Base-by-base conservation (phyloP, 2,797 vertebrate genomes). In the Alosa sapidissima region DNA sequence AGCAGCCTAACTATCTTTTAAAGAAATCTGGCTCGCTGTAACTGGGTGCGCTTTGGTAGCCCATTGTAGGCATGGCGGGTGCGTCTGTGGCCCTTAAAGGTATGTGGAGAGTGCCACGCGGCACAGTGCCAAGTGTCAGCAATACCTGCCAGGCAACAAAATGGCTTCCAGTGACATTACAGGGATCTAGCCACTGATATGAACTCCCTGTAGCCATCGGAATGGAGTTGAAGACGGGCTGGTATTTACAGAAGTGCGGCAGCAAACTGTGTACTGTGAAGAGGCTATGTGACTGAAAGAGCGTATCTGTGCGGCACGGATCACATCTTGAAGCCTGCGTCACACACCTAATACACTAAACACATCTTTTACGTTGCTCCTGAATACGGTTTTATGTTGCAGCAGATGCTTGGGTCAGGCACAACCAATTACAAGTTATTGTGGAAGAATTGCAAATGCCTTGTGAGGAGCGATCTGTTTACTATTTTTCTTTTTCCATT, bases 111-210 rank as follows among this genome's bases (percentile, higher is more conserved):
- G 72, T 19, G 7, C 65, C 4, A 13, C 65, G 16, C 11, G 14
- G 68, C 41, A 21, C 72, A 45, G 1, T 10, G 72, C 41, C 41
- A 47, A 78, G 72, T 78, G 72, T 47, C 72, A 78, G 72, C 72
- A 14, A 47, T 47, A 78, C 72, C 72, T 78, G 72, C 72, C 41
- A 78, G 72, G 14, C 33, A 47, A 78, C 72, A 78, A 78, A 78
- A 78, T 47, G 41, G 72, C 72, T 78, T 78, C 72, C 8, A 45
- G 72, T 8, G 14, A 16, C 72, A 21, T 41, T 47, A 78, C 72
- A 78, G 36, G 41, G 36, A 78, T 78, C 72, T 47, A 78, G 14
- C 72, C 47, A 78, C 72, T 78, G 72, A 78, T 78, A 78, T 45
- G 72, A 9, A 78, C 72, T 78, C 72, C 72, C 16, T 2, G 36